Evolutionary conservation across 2,797 vertebrate genomes (phyloP).

Genomic region (Peromyscus eremicus): DNA sequence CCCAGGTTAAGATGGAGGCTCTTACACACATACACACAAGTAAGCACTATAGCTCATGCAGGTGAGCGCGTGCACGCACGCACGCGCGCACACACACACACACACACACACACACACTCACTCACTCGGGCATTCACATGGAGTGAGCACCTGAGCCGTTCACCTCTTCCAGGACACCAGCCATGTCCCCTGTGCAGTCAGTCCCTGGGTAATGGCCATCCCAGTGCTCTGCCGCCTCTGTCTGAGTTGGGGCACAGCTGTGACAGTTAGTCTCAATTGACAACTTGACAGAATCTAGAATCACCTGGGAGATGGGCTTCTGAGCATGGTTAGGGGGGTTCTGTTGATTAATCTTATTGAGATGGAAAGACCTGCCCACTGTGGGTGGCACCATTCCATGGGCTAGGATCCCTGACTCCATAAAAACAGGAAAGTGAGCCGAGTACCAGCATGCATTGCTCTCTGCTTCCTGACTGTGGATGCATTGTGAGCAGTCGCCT

Average conservation of each 20-base stretch:
- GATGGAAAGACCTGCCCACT: background rate
- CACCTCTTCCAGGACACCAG: background rate
- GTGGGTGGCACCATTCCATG: background rate
- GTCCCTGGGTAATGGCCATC: background rate
- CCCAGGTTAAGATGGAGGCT: background rate
- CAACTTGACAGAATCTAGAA: background rate
- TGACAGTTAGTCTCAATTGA: background rate
- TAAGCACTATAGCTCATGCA: too few relatives aligned
- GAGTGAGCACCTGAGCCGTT: background rate
- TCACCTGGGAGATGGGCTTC: background rate
- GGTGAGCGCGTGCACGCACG: too few relatives aligned
- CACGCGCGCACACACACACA: too few relatives aligned
- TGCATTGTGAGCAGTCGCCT: background rate
- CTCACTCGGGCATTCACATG: background rate
- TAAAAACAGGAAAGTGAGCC: background rate
- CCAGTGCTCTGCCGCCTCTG: background rate
- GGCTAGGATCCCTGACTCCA: background rate
- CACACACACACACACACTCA: background rate
- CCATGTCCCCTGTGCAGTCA: background rate
- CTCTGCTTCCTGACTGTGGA: background rate
- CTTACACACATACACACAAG: background rate
- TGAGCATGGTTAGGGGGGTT: background rate
- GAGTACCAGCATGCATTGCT: background rate
- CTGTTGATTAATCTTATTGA: background rate
- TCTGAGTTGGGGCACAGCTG: background rate